Percentiles rank a stretch among this genome's conserved stretches.
These are phyloP conservation scores for Liparis tanakae DNA, from an alignment of 2,797 vertebrate genomes.

Conservation along the genomic window DNA sequence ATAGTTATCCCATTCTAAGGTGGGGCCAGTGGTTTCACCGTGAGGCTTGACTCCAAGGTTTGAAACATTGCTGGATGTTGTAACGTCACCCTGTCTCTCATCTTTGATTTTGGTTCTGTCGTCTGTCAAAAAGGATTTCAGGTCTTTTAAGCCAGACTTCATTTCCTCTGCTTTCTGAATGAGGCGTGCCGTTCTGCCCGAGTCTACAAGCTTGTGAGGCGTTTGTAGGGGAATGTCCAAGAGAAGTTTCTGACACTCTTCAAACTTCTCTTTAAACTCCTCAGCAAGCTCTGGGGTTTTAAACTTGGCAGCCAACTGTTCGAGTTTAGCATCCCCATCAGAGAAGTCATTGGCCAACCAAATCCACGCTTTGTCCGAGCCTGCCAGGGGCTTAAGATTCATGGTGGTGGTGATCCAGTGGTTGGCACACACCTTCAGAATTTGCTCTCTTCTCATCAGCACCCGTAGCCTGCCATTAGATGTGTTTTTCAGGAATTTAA, in stretches of 20 bases:
- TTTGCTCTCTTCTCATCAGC: conserved; percentile 97
- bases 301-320: conserved; percentile 96
- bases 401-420: conserved; percentile 99
- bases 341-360: conserved; percentile 97
- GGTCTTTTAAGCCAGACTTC: conserved; percentile 95
- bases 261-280: conserved; percentile 96
- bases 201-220: conserved; percentile 96
- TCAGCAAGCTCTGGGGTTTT: conserved; percentile 93
- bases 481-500: conserved; percentile 95
- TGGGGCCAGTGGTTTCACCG: conserved; percentile 85
- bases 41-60: conserved; percentile 82
- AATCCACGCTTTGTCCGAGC: conserved; percentile 96
- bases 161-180: conserved; percentile 99
- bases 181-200: conserved; percentile 92
- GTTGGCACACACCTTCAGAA: conserved; percentile 98
- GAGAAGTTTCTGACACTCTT: conserved; percentile 93
- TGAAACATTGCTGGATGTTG: conserved; percentile 65
- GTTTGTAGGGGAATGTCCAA: conserved; percentile 97
- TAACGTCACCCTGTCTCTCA: conserved; percentile 66
- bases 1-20: conserved; percentile 96
- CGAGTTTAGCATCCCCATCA: conserved; percentile 92
- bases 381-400: conserved; percentile 95
- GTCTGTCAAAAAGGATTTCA: conserved; percentile 93
- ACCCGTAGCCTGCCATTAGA: conserved; percentile 92
- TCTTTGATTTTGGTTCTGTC: conserved; percentile 89